Evolutionary conservation across 2,797 vertebrate species (phyloP).

Genomic region (Scomberomorus guttatus): DNA sequence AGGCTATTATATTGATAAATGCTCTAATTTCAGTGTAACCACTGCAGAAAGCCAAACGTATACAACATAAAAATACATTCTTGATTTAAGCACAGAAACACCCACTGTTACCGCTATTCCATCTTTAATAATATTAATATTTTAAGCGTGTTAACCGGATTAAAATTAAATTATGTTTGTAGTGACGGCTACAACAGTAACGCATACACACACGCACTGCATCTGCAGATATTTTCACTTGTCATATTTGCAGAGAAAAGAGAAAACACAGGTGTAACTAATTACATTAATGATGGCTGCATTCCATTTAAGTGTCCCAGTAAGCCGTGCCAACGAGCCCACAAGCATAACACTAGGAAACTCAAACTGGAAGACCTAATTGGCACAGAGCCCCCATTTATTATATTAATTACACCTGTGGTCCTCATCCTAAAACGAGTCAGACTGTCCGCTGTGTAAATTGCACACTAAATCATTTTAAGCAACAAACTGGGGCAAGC

Average conservation of each 20-base stretch:
- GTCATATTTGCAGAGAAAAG: not conserved
- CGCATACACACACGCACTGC: not conserved
- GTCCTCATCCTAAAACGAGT: constrained; percentile 5
- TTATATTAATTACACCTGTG: constrained; percentile 14
- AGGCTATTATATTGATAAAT: constrained; percentile 46
- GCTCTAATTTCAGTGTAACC: constrained; percentile 19
- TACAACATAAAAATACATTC: constrained; percentile 8
- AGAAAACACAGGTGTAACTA: not conserved
- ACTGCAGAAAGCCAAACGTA: constrained; percentile 22
- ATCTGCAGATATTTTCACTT: not conserved
- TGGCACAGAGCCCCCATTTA: not conserved
- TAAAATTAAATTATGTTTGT: not conserved
- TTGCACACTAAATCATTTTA: constrained; percentile 13
- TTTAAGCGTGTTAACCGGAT: not conserved
- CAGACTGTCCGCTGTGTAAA: constrained; percentile 24
- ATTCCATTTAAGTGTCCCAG: constrained; percentile 4
- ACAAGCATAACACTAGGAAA: constrained; percentile 9
- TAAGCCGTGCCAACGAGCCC: not conserved
- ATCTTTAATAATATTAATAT: not conserved
- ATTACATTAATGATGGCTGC: not conserved
- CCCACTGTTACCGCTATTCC: not conserved
- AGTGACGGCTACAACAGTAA: not conserved
- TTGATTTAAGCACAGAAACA: constrained; percentile 14
- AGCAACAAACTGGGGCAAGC: constrained; percentile 11
- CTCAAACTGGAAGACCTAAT: not conserved